Percentiles rank a stretch among this genome's conserved stretches.
phyloP scores from a whole-genome alignment of 2,113 vertebrate species.

The Cygnus atratus region DNA sequence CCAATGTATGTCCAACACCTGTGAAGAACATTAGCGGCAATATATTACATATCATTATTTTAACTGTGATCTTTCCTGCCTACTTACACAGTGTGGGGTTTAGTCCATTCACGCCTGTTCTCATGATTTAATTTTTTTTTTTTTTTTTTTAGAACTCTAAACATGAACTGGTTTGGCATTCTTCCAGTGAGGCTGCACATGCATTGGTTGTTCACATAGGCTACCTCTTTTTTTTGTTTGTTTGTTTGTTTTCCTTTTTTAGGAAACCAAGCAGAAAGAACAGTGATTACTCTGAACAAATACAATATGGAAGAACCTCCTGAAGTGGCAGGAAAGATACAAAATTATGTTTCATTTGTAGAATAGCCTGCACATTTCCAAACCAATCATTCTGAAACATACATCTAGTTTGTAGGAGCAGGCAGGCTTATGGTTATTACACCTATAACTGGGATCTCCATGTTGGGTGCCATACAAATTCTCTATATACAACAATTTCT shows the following conservation, averaged over 20 bases:
- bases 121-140: slow-evolving; percentile 16
- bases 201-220: slow-evolving; percentile 62
- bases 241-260: neutral
- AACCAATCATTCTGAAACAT: slow-evolving; percentile 32
- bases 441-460: slow-evolving; percentile 41
- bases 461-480: slow-evolving; percentile 40
- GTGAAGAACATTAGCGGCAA: slow-evolving; percentile 64
- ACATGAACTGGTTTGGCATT: slow-evolving; percentile 40
- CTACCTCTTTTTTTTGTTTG: slow-evolving; percentile 35
- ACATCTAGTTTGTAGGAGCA: slow-evolving; percentile 47
- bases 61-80: slow-evolving; percentile 31
- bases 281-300: slow-evolving; percentile 62
- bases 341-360: slow-evolving; percentile 53
- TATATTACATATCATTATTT: slow-evolving; percentile 68
- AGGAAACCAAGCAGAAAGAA: slow-evolving; percentile 67
- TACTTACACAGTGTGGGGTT: slow-evolving; percentile 25
- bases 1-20: slow-evolving; percentile 60
- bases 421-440: neutral
- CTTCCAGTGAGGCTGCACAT: slow-evolving; percentile 39
- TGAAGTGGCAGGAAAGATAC: slow-evolving; percentile 42
- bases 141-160: slow-evolving; percentile 33
- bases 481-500: slow-evolving; percentile 60
- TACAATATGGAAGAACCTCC: slow-evolving; percentile 47
- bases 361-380: slow-evolving; percentile 26
- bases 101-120: slow-evolving; percentile 42